phyloP scores from a whole-genome alignment of 1,140 invertebrate genomes.

The Drosophila malerkotliana region DNA sequence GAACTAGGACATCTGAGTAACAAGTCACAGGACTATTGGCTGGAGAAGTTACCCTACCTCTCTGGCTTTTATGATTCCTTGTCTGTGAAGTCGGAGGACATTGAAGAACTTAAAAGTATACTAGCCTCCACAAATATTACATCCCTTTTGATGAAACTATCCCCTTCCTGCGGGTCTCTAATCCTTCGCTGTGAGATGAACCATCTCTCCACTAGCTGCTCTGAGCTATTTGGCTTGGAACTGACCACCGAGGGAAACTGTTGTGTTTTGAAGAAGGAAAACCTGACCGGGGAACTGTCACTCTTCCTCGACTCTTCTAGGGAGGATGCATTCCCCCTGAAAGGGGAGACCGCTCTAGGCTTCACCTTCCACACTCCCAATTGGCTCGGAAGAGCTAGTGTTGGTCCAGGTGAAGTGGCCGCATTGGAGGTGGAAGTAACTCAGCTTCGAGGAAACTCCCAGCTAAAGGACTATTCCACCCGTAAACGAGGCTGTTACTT shows the following conservation, averaged over 20 bases:
- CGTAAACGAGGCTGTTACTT: slow-evolving; percentile 34
- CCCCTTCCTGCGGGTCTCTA: slow-evolving; percentile 46
- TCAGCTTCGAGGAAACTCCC: slow-evolving; percentile 28
- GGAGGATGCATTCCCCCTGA: slow-evolving; percentile 36
- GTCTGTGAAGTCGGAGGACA: slow-evolving; percentile 8
- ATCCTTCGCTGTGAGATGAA: slow-evolving; percentile 41
- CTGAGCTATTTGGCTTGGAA: slow-evolving; percentile 34
- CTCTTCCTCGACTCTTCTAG: slow-evolving; percentile 48
- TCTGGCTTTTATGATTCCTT: slow-evolving; percentile 32
- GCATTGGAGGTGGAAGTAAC: slow-evolving; percentile 23
- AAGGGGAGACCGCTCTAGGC: slow-evolving; percentile 8
- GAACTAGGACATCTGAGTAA: slow-evolving; percentile 4
- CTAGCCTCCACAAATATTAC: slow-evolving; percentile 19
- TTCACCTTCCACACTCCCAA: slow-evolving; percentile 50
- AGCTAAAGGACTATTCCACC: slow-evolving; percentile 18
- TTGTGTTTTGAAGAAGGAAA: slow-evolving; percentile 15
- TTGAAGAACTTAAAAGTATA: slow-evolving; percentile 5
- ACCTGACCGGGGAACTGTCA: slow-evolving; percentile 27
- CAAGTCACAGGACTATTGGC: slow-evolving; percentile 21
- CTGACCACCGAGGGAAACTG: slow-evolving; percentile 35
- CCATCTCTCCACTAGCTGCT: slow-evolving; percentile 26
- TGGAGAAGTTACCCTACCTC: slow-evolving; percentile 18
- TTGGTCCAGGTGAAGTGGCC: slow-evolving; percentile 36
- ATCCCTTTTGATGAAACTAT: slow-evolving; percentile 20
- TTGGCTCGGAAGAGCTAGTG: slow-evolving; percentile 36